Base-by-base conservation (phyloP, 2,113 vertebrate species). In the Tragelaphus strepsiceros region DNA sequence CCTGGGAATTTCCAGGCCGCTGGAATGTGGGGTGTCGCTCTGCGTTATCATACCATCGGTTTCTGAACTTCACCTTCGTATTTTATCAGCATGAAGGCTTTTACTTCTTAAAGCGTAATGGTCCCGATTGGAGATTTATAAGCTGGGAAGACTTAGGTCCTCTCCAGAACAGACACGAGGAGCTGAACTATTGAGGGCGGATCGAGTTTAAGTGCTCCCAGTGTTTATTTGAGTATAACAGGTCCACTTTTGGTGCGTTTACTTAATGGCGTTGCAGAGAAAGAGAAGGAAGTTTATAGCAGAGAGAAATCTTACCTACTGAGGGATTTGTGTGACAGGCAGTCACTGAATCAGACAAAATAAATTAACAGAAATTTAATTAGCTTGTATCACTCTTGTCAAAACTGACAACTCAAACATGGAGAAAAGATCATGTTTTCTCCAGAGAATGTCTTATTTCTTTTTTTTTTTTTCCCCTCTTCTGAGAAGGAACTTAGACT, bases 351-450 rank as follows among this genome's bases (percentile, higher is more conserved):
- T 98, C 98, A 99, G 99, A 98, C 98, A 98, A 98, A 99, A 98
- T 98, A 99, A 99, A 99, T 99, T 98, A 99, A 99, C 98, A 98
- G 88, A 98, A 99, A 98, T 99, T 99, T 99, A 99, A 99, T 99
- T 99, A 98, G 97, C 98, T 98, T 81, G 97, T 98, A 98, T 98
- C 94, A 3, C 98, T 99, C 97, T 98, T 99, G 99, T 99, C 99
- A 98, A 99, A 99, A 91, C 98, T 98, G 99, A 99, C 99, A 99
- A 98, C 97, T 96, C 59, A 94, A 98, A 98, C 98, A 98, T 6
- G 98, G 97, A 98, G 97, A 98, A 99, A 98, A 98, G 98, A 99
- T 98, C 98, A 96, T 88, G 93, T 98, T 98, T 98, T 91, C 97
- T 98, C 99, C 5, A 0, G 97, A 98, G 98, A 97, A 22, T 92